Evolutionary conservation across 2,888 invertebrate genomes (phyloP), one percentile per base, ranked within the genome.

Genomic region (Heliconius hortense): DNA sequence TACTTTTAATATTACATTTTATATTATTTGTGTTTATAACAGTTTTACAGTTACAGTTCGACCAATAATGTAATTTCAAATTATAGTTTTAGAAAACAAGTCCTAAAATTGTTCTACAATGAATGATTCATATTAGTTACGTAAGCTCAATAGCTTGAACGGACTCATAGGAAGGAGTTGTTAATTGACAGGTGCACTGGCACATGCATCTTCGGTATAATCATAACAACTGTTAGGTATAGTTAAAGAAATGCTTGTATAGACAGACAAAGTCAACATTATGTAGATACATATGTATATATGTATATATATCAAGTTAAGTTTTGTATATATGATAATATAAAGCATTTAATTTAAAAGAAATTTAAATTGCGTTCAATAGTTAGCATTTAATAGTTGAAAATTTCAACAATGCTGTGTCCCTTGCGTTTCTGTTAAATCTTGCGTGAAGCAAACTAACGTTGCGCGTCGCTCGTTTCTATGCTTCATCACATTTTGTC

Each of bases 381-480:
- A 39, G 11, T 26, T 24, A 66, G 53, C 64, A 24, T 75, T 66
- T 64, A 64, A 64, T 59, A 64, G 53, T 62, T 39, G 43, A 72
- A 66, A 72, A 73, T 77, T 77, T 70, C 63, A 75, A 68, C 70
- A 75, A 63, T 76, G 77, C 79, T 70, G 67, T 71, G 77, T 76
- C 79, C 79, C 81, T 78, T 77, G 79, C 75, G 56, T 76, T 77
- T 78, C 66, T 81, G 80, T 76, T 78, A 77, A 76, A 72, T 76
- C 80, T 81, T 73, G 79, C 81, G 75, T 80, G 79, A 79, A 79
- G 76, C 74, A 59, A 79, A 74, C 76, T 79, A 79, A 78, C 79
- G 80, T 80, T 76, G 79, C 79, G 80, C 79, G 73, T 81, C 78
- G 79, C 69, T 78, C 76, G 76, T 76, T 79, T 79, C 76, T 76